A percentile compares a stretch with the other conserved stretches of the same genome.
Conservation (phyloP, 2,888 invertebrate species). For the Toxonevra muliebris region DNA sequence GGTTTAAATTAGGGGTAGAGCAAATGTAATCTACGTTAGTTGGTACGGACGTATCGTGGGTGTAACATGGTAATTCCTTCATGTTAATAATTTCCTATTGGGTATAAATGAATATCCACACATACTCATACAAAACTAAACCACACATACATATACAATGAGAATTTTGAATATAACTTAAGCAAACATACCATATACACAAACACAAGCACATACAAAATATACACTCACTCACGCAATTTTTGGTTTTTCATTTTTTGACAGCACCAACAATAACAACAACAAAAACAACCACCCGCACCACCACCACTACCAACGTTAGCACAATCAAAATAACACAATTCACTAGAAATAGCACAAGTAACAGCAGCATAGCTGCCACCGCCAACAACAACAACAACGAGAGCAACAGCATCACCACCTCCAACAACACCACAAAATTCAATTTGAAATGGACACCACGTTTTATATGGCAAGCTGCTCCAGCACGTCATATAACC, state of each 20-base stretch:
- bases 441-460: conserved; percentile 36
- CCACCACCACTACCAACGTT: background rate
- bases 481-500: conserved; percentile 31
- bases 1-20: too few species aligned
- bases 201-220: background rate
- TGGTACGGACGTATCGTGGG: too few species aligned
- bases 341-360: background rate
- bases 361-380: conserved; percentile 10
- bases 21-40: too few species aligned
- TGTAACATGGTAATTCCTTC: too few species aligned
- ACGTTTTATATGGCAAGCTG: conserved; percentile 35
- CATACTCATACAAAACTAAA: too few species aligned
- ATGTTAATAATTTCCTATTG: too few species aligned
- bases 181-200: background rate
- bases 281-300: background rate
- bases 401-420: background rate
- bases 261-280: conserved; percentile 18
- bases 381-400: conserved; percentile 9
- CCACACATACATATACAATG: too few species aligned
- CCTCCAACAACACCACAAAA: conserved; percentile 9
- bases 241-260: conserved; percentile 6
- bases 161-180: background rate
- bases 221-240: conserved; percentile 6
- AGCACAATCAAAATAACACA: background rate
- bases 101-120: too few species aligned